A percentile compares a stretch with the other conserved stretches of the same genome.
These are phyloP conservation scores for Perca schrenkii DNA, from an alignment of 2,113 vertebrate genomes.

Conservation along the genomic window DNA sequence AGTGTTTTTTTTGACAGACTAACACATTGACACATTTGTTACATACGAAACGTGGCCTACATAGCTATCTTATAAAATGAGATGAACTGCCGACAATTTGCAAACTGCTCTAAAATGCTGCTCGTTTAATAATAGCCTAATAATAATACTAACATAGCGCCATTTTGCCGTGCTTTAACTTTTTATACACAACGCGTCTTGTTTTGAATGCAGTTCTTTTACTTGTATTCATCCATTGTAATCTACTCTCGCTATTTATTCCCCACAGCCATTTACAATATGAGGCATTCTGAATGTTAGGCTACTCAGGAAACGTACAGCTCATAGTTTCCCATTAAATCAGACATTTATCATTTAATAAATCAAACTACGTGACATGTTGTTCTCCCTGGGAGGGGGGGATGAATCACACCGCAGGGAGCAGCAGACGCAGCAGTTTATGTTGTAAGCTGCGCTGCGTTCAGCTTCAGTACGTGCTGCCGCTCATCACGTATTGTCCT, in stretches of 20 bases:
- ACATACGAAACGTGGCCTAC: no score
- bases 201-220: not conserved
- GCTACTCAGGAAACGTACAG: not conserved
- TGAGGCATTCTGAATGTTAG: not conserved
- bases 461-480: not conserved
- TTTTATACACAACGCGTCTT: not conserved
- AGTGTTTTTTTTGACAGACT: no score
- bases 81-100: not conserved
- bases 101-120: not conserved
- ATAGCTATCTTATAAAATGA: not conserved
- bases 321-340: not conserved
- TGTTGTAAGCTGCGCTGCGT: constrained; percentile 54
- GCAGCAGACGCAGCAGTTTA: constrained; percentile 30
- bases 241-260: not conserved
- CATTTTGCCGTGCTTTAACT: not conserved
- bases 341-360: not conserved
- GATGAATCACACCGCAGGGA: constrained; percentile 16
- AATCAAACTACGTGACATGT: not conserved
- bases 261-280: not conserved
- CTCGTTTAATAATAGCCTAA: not conserved
- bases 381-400: not conserved
- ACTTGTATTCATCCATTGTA: not conserved
- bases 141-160: not conserved
- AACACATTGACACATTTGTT: no score
- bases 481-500: constrained; percentile 13